A percentile compares a stretch with the other conserved stretches of the same genome.
phyloP scores from a whole-genome alignment of 2,113 vertebrate genomes.

The Petrocephalus zakoni region DNA sequence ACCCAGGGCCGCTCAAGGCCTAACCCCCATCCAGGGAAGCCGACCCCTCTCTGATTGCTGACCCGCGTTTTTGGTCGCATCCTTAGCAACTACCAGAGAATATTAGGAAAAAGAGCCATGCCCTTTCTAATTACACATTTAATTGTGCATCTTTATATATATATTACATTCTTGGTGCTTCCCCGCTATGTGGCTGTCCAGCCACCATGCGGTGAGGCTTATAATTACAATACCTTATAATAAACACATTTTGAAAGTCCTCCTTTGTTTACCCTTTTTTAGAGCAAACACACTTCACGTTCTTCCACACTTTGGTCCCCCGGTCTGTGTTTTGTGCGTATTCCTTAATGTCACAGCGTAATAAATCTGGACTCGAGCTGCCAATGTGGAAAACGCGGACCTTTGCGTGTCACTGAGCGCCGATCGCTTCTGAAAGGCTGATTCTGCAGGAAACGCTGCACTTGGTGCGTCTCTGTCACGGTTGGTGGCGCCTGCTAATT shows the following conservation, averaged over 20 bases:
- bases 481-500: background rate
- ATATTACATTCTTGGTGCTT: background rate
- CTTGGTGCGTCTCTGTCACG: background rate
- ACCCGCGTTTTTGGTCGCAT: background rate
- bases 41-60: background rate
- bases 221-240: background rate
- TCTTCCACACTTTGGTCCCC: background rate
- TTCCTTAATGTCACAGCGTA: background rate
- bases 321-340: background rate
- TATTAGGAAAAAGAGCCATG: background rate
- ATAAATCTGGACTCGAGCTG: background rate
- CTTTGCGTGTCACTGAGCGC: background rate
- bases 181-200: background rate
- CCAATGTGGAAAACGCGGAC: background rate
- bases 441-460: background rate
- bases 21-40: background rate
- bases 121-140: background rate
- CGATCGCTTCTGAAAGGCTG: background rate
- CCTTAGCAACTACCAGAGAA: background rate
- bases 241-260: background rate
- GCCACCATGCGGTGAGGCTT: conserved; percentile 17
- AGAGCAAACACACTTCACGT: background rate
- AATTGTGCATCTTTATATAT: background rate
- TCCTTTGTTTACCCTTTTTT: background rate
- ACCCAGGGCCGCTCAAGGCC: background rate